phyloP scores from a whole-genome alignment of 2,113 vertebrate species.

The Halichoeres trimaculatus region DNA sequence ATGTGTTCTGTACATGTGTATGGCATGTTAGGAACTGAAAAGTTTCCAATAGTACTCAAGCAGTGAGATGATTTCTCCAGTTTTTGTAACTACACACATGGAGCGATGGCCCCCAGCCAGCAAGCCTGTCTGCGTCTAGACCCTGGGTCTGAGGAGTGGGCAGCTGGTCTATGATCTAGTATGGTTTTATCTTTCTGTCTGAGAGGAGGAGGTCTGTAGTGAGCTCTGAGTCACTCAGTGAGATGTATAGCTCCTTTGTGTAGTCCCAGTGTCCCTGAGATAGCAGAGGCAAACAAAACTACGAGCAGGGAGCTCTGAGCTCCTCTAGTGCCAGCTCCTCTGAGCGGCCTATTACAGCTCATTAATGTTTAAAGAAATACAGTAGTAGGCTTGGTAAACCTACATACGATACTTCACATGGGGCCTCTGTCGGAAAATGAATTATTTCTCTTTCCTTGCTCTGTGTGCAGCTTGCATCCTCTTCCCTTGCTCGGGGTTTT shows the following conservation, averaged over 20 bases:
- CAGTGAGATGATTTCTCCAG: constrained; percentile 24
- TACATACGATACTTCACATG: constrained; percentile 32
- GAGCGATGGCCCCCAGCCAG: constrained; percentile 44
- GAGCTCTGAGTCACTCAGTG: constrained; percentile 53
- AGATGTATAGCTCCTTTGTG: constrained; percentile 71
- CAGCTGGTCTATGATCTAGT: constrained; percentile 66
- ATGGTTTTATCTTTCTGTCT: constrained; percentile 75
- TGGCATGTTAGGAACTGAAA: constrained; percentile 14
- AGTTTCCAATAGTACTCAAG: constrained; percentile 39
- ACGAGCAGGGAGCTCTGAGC: neutral
- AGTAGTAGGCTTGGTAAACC: constrained; percentile 39
- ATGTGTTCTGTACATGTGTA: constrained; percentile 29
- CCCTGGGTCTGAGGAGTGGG: constrained; percentile 37
- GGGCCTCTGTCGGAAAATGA: constrained; percentile 32
- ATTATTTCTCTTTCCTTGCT: constrained; percentile 14
- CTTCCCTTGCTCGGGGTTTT: neutral
- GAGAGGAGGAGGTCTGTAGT: constrained; percentile 41
- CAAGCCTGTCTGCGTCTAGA: constrained; percentile 24
- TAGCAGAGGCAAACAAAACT: constrained; percentile 43
- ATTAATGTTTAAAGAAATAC: constrained; percentile 54
- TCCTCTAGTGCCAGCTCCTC: constrained; percentile 26
- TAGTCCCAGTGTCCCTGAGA: constrained; percentile 48
- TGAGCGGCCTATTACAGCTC: constrained; percentile 39
- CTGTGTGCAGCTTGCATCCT: neutral
- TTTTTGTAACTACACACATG: constrained; percentile 33